Percentiles rank a stretch among this genome's conserved stretches.
Evolutionary conservation across 1,140 invertebrate genomes (phyloP).

Genomic region (Euwallacea fornicatus): DNA sequence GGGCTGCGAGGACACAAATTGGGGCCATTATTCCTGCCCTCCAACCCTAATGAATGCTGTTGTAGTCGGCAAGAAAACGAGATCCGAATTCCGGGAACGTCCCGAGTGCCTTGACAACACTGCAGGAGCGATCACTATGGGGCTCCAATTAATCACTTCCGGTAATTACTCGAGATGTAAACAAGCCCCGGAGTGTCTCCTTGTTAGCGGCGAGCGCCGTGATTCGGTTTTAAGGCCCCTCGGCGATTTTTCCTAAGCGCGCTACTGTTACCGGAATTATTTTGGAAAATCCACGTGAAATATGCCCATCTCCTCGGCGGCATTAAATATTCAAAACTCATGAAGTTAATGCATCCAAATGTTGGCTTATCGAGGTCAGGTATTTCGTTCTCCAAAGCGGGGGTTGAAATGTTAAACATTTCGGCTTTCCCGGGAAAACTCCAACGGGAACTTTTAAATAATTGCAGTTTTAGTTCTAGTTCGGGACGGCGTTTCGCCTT

Average conservation of each 20-base stretch:
- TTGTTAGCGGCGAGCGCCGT: neutral
- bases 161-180: neutral
- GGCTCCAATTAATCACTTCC: constrained; percentile 8
- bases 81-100: constrained; percentile 9
- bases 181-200: neutral
- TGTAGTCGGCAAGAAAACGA: neutral
- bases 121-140: neutral
- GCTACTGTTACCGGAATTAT: too few species aligned
- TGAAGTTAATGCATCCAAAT: constrained; percentile 1
- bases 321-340: constrained; percentile 11
- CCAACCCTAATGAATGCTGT: constrained; percentile 2
- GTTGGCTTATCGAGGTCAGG: constrained; percentile 10
- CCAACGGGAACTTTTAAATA: constrained; percentile 19
- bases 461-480: constrained; percentile 20
- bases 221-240: neutral
- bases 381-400: neutral
- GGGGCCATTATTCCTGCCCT: neutral
- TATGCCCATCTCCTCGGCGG: neutral
- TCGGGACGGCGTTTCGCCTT: constrained; percentile 8
- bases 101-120: neutral
- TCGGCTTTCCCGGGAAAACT: neutral
- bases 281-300: too few species aligned
- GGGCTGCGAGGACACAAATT: neutral
- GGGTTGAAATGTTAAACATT: constrained; percentile 27
- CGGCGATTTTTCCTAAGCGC: neutral